phyloP scores from a whole-genome alignment of 1,140 invertebrate genomes.

The Luehdorfia chinensis region DNA sequence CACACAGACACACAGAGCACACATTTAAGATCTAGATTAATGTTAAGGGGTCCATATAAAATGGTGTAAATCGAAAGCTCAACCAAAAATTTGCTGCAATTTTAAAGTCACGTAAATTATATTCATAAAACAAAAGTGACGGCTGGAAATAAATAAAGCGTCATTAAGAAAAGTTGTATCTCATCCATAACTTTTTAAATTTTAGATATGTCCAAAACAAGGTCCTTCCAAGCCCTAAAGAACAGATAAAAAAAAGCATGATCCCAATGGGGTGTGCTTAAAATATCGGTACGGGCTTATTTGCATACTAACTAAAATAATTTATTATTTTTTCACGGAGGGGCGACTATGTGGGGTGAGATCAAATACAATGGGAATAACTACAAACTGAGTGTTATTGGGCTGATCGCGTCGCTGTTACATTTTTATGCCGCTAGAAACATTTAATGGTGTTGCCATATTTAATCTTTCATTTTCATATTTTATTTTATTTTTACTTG shows the following conservation, averaged over 20 bases:
- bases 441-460: conserved; percentile 37
- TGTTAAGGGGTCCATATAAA: conserved; percentile 30
- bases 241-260: conserved; percentile 51
- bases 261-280: conserved; percentile 68
- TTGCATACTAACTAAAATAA: conserved; percentile 77
- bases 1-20: conserved; percentile 41
- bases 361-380: conserved; percentile 54
- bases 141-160: neutral
- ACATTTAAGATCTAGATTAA: conserved; percentile 60
- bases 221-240: conserved; percentile 49
- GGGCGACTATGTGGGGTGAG: conserved; percentile 60
- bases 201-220: too few relatives aligned
- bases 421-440: conserved; percentile 42
- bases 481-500: neutral
- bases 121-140: too few relatives aligned
- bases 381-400: conserved; percentile 69
- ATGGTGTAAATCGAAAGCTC: too few relatives aligned
- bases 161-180: too few relatives aligned
- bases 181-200: too few relatives aligned
- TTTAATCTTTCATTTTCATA: conserved; percentile 22
- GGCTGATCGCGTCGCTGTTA: conserved; percentile 50
- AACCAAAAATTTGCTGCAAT: too few relatives aligned
- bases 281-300: conserved; percentile 71
- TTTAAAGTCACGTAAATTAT: too few relatives aligned
- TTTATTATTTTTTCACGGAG: conserved; percentile 73